A percentile compares a stretch with the other conserved stretches of the same genome.
phyloP scores from a whole-genome alignment of 92 coral and sea anemone genomes.

The Umimayanthus kanabou region DNA sequence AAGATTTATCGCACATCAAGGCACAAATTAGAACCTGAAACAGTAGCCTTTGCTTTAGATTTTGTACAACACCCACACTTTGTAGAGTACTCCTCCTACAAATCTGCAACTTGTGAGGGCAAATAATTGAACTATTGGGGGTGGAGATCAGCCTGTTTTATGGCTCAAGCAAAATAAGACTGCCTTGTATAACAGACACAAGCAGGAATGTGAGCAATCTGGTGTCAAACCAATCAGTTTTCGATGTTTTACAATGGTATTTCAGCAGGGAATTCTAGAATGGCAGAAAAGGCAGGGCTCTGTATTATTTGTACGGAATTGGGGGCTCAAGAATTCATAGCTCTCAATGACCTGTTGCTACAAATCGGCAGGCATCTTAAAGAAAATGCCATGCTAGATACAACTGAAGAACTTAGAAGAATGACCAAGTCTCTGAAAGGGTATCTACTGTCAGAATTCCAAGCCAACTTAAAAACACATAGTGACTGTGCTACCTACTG shows the following conservation, averaged over 20 bases:
- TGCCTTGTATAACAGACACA: constrained; percentile 27
- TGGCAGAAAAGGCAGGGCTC: constrained; percentile 48
- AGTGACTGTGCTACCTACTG: constrained; percentile 52
- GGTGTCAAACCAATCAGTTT: constrained; percentile 33
- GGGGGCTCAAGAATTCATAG: constrained; percentile 35
- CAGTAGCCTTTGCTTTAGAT: constrained; percentile 37
- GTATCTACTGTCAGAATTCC: constrained; percentile 48
- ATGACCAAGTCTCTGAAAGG: constrained; percentile 45
- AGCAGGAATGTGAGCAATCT: constrained; percentile 36
- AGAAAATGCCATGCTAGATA: not conserved
- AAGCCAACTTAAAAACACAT: constrained; percentile 37
- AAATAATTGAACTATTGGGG: constrained; percentile 43
- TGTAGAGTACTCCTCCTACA: constrained; percentile 15
- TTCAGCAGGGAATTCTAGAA: constrained; percentile 34
- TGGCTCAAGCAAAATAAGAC: constrained; percentile 40
- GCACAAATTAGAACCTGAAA: constrained; percentile 19
- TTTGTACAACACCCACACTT: constrained; percentile 21
- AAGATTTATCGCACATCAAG: not conserved
- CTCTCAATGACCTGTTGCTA: constrained; percentile 2
- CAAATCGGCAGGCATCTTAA: constrained; percentile 1
- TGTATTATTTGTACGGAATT: constrained; percentile 43
- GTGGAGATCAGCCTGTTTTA: constrained; percentile 43
- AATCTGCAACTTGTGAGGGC: constrained; percentile 14
- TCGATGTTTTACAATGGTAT: constrained; percentile 24
- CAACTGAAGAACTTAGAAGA: constrained; percentile 17